Conservation (phyloP, 2,113 vertebrate species). For the Psilopogon haemacephalus region DNA sequence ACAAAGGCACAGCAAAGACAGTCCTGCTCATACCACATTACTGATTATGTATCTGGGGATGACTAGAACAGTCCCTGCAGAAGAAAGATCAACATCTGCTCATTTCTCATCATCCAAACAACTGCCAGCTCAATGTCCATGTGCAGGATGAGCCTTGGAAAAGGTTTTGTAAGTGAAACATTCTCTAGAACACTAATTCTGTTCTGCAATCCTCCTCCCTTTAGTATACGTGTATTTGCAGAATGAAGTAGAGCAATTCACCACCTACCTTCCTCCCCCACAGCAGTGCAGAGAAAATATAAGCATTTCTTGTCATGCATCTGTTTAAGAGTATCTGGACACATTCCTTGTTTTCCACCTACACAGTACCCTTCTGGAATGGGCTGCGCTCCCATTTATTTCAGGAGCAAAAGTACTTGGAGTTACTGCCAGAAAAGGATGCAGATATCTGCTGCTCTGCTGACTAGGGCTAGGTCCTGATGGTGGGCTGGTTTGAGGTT, state of each 20-base stretch:
- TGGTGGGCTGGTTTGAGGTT: neutral
- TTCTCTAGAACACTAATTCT: neutral
- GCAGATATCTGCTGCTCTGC: neutral
- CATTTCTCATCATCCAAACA: neutral
- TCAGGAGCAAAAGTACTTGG: neutral
- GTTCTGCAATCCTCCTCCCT: constrained; percentile 1
- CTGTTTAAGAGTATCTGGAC: constrained; percentile 23
- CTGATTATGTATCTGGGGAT: neutral
- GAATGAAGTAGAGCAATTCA: constrained; percentile 12
- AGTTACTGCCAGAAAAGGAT: neutral
- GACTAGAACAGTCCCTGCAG: neutral
- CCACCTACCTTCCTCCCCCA: constrained; percentile 38
- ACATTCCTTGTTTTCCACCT: neutral
- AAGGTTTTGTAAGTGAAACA: neutral
- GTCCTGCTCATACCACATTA: neutral
- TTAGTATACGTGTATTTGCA: neutral
- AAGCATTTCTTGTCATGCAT: neutral
- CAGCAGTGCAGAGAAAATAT: neutral
- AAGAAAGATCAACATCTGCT: neutral
- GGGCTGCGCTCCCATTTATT: neutral
- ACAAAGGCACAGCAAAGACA: neutral
- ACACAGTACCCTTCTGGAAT: neutral
- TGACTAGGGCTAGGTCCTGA: neutral
- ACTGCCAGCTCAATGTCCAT: neutral
- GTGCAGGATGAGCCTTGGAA: neutral